Conservation (phyloP, 2,797 vertebrate species). For the Lithobates sylvaticus region DNA sequence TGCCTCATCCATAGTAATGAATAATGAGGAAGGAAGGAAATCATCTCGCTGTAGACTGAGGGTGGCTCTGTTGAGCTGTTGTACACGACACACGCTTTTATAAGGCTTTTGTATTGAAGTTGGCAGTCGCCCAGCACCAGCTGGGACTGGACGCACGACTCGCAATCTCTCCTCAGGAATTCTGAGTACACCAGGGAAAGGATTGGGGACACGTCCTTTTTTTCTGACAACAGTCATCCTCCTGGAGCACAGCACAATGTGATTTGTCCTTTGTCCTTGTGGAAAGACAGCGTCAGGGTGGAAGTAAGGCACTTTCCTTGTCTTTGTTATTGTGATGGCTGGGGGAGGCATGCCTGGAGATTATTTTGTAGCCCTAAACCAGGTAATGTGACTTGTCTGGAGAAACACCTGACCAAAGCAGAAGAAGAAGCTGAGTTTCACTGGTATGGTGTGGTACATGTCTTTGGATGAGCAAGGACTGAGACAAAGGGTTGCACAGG, state of each 20-base stretch:
- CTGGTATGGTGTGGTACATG: not conserved
- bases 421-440: not conserved
- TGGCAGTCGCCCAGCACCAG: constrained; percentile 45
- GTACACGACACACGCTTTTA: constrained; percentile 16
- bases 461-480: not conserved
- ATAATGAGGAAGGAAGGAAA: constrained; percentile 25
- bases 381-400: not conserved
- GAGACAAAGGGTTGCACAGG: constrained; percentile 45
- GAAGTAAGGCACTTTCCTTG: constrained; percentile 47
- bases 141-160: constrained; percentile 53
- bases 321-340: constrained; percentile 20
- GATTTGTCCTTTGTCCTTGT: constrained; percentile 9
- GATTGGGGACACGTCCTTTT: constrained; percentile 6
- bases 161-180: constrained; percentile 39
- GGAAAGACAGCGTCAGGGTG: constrained; percentile 14
- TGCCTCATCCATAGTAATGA: constrained; percentile 37
- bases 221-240: constrained; percentile 4
- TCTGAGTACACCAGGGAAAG: constrained; percentile 24
- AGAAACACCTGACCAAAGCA: not conserved
- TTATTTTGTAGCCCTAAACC: not conserved
- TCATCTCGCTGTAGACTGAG: constrained; percentile 22
- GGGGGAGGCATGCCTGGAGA: not conserved
- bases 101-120: constrained; percentile 45
- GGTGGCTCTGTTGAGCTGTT: constrained; percentile 61
- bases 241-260: constrained; percentile 20